Percentiles rank a stretch among this genome's conserved stretches.
These are phyloP conservation scores for Leptinotarsa texana DNA, from an alignment of 1,140 invertebrate species.

Conservation along the genomic window DNA sequence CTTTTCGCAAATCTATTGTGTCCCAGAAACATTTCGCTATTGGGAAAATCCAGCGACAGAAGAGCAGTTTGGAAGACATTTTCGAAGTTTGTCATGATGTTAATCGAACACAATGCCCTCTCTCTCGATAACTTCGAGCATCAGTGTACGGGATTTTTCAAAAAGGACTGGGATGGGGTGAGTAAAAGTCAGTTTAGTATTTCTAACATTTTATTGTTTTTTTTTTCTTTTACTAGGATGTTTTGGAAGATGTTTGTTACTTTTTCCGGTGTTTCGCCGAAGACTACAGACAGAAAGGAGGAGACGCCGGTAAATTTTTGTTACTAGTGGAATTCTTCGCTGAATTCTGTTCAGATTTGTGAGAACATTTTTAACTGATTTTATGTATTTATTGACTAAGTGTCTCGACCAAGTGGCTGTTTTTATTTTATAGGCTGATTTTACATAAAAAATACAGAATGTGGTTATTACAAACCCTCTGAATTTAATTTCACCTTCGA, in stretches of 20 bases:
- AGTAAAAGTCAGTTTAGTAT: not conserved
- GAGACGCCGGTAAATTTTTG: constrained; percentile 37
- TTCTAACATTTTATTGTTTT: no score
- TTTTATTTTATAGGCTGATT: not conserved
- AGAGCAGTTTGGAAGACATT: constrained; percentile 35
- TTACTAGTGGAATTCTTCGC: constrained; percentile 48
- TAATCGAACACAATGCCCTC: constrained; percentile 41
- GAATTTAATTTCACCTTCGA: constrained; percentile 36
- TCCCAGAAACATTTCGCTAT: constrained; percentile 41
- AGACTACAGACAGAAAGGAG: constrained; percentile 23
- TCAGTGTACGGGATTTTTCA: constrained; percentile 48
- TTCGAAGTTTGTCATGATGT: constrained; percentile 34
- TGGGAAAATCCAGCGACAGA: constrained; percentile 27
- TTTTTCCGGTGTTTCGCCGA: constrained; percentile 38
- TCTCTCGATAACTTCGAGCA: constrained; percentile 43
- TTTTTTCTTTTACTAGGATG: constrained; percentile 27
- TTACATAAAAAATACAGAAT: not conserved
- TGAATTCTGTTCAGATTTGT: constrained; percentile 49
- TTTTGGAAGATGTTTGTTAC: constrained; percentile 32
- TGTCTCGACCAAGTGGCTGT: not conserved
- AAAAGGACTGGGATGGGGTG: constrained; percentile 44
- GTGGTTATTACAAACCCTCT: not conserved
- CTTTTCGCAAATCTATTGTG: constrained; percentile 43
- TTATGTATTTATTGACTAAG: constrained; percentile 23
- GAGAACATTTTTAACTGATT: constrained; percentile 17